Percentiles rank a stretch among this genome's conserved stretches.
phyloP scores from a whole-genome alignment of 2,797 vertebrate species.

The Urophycis tenuis region DNA sequence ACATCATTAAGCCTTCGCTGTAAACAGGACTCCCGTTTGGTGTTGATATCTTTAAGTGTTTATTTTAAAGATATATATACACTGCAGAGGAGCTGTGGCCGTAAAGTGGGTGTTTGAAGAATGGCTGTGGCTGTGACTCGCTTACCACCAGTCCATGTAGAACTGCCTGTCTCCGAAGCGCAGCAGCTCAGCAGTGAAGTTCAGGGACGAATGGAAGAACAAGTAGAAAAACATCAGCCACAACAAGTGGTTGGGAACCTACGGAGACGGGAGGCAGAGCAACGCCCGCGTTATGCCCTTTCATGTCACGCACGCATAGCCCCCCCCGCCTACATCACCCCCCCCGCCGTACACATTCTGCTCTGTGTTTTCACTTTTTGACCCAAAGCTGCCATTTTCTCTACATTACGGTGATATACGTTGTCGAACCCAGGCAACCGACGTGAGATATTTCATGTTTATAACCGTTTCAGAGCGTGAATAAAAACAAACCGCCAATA shows the following conservation, averaged over 20 bases:
- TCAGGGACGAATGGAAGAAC: slow-evolving; percentile 89
- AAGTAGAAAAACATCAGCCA: slow-evolving; percentile 95
- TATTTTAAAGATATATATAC: too few species aligned
- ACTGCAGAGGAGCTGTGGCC: too few species aligned
- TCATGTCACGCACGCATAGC: not conserved
- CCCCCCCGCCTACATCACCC: not conserved
- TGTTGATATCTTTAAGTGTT: not conserved
- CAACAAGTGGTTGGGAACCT: slow-evolving; percentile 91
- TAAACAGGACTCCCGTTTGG: not conserved
- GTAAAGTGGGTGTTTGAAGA: not conserved
- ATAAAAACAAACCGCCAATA: not conserved
- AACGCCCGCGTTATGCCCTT: not conserved
- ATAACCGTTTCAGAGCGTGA: not conserved
- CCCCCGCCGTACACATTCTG: not conserved
- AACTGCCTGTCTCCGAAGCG: slow-evolving; percentile 88
- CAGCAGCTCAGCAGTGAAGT: slow-evolving; percentile 82
- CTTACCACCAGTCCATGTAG: slow-evolving; percentile 91
- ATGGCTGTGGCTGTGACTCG: not conserved
- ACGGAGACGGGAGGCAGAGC: slow-evolving; percentile 6
- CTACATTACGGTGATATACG: not conserved
- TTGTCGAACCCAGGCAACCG: not conserved
- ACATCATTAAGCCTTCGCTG: not conserved
- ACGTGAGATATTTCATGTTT: not conserved
- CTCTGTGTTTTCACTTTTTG: not conserved
- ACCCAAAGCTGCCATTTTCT: not conserved